A percentile compares a stretch with the other conserved stretches of the same genome.
phyloP scores from a whole-genome alignment of 2,888 invertebrate genomes.

The Drosophila aldrichi region DNA sequence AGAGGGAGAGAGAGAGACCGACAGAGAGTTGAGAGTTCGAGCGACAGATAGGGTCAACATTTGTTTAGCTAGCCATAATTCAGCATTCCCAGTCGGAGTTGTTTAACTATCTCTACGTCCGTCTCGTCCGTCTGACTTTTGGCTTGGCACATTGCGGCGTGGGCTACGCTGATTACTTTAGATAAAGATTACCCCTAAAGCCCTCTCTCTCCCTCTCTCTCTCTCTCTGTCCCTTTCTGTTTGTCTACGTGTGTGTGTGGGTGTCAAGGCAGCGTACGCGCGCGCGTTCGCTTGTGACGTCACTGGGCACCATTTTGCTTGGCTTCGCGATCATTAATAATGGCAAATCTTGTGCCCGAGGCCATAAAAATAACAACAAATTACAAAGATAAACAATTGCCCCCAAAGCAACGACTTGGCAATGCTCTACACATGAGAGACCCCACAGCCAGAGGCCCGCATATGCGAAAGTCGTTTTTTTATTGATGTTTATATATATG shows the following conservation, averaged over 20 bases:
- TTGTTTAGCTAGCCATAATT: constrained; percentile 34
- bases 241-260: constrained; percentile 16
- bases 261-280: constrained; percentile 25
- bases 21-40: neutral
- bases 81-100: constrained; percentile 45
- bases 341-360: constrained; percentile 47
- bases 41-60: neutral
- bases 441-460: neutral
- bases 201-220: neutral
- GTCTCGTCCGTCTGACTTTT: constrained; percentile 3
- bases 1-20: neutral
- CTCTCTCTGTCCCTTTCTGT: neutral
- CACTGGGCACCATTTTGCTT: constrained; percentile 50
- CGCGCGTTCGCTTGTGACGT: constrained; percentile 52
- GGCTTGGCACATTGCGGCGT: constrained; percentile 45
- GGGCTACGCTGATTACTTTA: constrained; percentile 61
- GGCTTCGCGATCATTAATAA: constrained; percentile 64
- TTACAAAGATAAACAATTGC: neutral
- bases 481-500: too few species aligned
- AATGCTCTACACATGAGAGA: neutral
- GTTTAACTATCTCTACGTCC: neutral
- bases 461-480: neutral
- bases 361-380: constrained; percentile 36
- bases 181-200: constrained; percentile 39
- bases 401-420: constrained; percentile 1